Percentiles rank a stretch among this genome's conserved stretches.
phyloP scores from a whole-genome alignment of 2,797 vertebrate species.

The Micromesistius poutassou region DNA sequence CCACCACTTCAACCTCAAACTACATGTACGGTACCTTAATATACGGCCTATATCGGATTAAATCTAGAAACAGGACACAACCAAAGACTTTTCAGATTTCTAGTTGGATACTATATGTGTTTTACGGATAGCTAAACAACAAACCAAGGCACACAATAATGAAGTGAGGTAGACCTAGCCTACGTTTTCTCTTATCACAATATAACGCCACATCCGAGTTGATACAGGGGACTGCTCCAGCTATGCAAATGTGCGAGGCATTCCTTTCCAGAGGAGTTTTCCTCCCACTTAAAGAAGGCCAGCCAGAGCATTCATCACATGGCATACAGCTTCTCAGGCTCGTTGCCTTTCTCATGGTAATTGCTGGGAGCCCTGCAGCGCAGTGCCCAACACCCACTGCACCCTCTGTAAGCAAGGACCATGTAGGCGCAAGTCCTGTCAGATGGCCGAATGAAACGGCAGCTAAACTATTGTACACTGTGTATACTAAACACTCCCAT shows the following conservation, averaged over 20 bases:
- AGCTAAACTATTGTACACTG: not conserved
- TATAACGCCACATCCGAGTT: not conserved
- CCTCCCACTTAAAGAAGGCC: slow-evolving; percentile 22
- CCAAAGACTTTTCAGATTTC: not conserved
- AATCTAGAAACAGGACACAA: slow-evolving; percentile 8
- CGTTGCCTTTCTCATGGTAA: slow-evolving; percentile 61
- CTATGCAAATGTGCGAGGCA: slow-evolving; percentile 29
- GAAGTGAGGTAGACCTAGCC: slow-evolving; percentile 1
- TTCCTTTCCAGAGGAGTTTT: slow-evolving; percentile 17
- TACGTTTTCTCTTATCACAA: not conserved
- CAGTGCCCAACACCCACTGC: slow-evolving; percentile 43
- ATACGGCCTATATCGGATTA: not conserved
- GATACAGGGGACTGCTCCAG: slow-evolving; percentile 11
- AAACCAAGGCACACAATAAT: slow-evolving; percentile 10
- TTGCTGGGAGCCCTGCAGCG: slow-evolving; percentile 35
- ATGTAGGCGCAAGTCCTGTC: slow-evolving; percentile 5
- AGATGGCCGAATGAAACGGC: not conserved
- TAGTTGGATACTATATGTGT: not conserved
- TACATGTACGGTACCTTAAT: not conserved
- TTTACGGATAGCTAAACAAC: not conserved
- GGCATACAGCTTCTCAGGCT: slow-evolving; percentile 44
- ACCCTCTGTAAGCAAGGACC: slow-evolving; percentile 20
- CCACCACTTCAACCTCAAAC: no score
- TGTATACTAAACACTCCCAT: not conserved
- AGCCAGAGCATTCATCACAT: not conserved